phyloP scores from a whole-genome alignment of 2,113 vertebrate species.

The Anoura caudifer region DNA sequence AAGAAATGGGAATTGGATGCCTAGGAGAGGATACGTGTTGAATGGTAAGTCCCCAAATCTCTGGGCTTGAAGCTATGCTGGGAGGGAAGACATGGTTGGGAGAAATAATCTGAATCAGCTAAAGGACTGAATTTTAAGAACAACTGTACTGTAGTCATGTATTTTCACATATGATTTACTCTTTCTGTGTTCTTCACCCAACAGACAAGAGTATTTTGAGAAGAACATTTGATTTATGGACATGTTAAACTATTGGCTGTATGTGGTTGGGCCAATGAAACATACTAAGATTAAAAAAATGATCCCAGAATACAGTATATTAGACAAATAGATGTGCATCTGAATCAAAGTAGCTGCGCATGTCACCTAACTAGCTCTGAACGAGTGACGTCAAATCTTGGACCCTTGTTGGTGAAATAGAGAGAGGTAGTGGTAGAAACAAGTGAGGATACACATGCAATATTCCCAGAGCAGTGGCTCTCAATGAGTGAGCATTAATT shows the following conservation, averaged over 20 bases:
- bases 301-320: not conserved
- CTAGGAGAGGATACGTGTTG: not conserved
- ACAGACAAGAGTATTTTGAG: not conserved
- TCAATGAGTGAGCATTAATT: not conserved
- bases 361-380: not conserved
- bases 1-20: constrained; percentile 29
- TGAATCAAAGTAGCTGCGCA: not conserved
- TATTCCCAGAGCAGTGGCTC: not conserved
- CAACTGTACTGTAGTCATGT: not conserved
- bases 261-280: not conserved
- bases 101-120: not conserved
- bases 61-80: not conserved
- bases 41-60: not conserved
- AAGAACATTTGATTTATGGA: not conserved
- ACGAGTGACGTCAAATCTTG: not conserved
- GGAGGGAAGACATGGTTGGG: not conserved
- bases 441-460: not conserved
- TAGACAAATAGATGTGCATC: not conserved
- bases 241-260: not conserved
- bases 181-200: not conserved
- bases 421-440: not conserved
- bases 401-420: not conserved
- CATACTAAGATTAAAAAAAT: not conserved
- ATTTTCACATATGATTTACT: not conserved
- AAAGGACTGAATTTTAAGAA: not conserved